Conservation (phyloP, 2,113 vertebrate genomes). For the Microtus oregoni region DNA sequence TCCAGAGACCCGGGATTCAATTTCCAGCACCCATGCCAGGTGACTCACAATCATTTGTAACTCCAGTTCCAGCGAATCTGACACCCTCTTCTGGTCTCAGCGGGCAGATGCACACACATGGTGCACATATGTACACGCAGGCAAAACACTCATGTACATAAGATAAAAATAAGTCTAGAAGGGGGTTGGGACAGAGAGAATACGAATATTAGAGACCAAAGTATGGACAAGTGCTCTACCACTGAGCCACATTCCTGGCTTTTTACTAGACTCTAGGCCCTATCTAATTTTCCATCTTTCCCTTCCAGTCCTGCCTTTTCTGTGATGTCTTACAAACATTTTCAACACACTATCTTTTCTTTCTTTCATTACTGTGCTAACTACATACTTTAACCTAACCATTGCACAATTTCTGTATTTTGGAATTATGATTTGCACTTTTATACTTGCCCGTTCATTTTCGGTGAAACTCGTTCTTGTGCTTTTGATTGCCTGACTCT, state of each 20-base stretch:
- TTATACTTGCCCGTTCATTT: background rate
- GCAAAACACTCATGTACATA: background rate
- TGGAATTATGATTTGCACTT: background rate
- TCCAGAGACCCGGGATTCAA: background rate
- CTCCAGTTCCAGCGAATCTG: background rate
- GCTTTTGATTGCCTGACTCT: background rate
- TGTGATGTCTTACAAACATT: background rate
- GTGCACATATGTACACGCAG: background rate
- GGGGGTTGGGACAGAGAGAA: background rate
- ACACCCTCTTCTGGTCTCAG: background rate
- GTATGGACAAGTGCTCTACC: background rate
- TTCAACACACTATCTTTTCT: background rate
- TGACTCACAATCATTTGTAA: background rate
- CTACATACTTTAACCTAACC: constrained; percentile 22
- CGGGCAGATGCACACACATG: background rate
- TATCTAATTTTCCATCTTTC: background rate
- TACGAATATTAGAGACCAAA: background rate
- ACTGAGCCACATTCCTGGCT: background rate
- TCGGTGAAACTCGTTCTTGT: background rate
- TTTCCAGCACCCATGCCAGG: background rate
- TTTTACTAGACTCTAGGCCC: background rate
- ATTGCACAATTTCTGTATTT: background rate
- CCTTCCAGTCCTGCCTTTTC: background rate
- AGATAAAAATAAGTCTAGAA: background rate
- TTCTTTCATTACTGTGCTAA: background rate